Base-by-base conservation (phyloP, 2,797 vertebrate genomes). In the Tympanoctomys barrerae region DNA sequence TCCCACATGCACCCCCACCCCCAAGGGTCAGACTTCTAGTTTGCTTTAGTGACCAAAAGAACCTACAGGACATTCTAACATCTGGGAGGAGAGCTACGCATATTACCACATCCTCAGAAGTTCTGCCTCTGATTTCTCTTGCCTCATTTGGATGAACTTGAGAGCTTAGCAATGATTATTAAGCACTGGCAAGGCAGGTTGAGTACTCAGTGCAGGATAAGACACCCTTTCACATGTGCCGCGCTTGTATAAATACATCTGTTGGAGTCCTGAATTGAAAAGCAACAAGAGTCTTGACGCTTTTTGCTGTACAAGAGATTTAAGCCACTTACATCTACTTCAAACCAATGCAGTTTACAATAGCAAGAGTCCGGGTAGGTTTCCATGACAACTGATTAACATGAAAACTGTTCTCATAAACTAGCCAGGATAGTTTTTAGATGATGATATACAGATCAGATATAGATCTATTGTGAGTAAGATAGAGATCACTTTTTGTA, bases 351-450 rank as follows among this genome's bases (percentile, higher is more conserved):
- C 1, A 64, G 81, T 81, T 49, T 89, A 68, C 33, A 84, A 71
- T 0, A 57, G 52, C 66, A 83, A 52, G 54, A 81, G 82, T 94
- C 78, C 28, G 71, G n/a, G 70, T 49, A 46, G 16, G 87, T 91
- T 93, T 93, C 95, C 87, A 90, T 85, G 70, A 75, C 81, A 90
- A 95, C 64, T 24, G 68, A 88, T 89, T 57, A 90, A 28, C 21
- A 78, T 57, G 81, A 68, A 39, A 42, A 90, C 89, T 80, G 42
- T 86, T 78, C 59, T 93, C 89, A 62, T 6, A 66, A 73, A 91
- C 31, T 49, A 73, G 24, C 26, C 59, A 61, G 54, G 90, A 66
- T 14, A 81, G 28, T 89, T 70, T 85, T 61, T 89, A 84, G 14
- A 80, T 59, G 80, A 92, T 39, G 70, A 61, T 36, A 49, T 18